Percentiles rank a stretch among this genome's conserved stretches.
Conservation (phyloP, 2,113 vertebrate species). For the Corythornis vintsioides region DNA sequence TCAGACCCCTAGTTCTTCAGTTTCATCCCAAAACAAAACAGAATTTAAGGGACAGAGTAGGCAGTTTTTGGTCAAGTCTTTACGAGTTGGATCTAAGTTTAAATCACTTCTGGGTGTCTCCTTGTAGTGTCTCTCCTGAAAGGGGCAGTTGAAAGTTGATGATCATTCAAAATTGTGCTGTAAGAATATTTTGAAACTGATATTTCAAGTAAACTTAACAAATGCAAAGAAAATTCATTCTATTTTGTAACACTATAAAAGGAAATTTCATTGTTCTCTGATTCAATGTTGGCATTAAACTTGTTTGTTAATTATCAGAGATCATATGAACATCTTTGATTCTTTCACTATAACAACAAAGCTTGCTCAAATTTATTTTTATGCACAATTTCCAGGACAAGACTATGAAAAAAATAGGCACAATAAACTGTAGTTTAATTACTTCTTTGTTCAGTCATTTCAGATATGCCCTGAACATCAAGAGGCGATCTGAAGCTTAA, state of each 20-base stretch:
- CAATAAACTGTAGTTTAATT: slow-evolving; percentile 17
- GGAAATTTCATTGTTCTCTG: slow-evolving; percentile 29
- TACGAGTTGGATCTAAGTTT: neutral
- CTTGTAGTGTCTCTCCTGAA: neutral
- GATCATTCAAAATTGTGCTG: neutral
- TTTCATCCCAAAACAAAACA: neutral
- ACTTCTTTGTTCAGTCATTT: slow-evolving; percentile 36
- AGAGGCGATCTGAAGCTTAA: neutral
- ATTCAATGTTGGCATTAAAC: slow-evolving; percentile 43
- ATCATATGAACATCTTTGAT: slow-evolving; percentile 50
- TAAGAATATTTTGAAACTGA: neutral
- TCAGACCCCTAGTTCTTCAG: neutral
- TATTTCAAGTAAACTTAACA: slow-evolving; percentile 19
- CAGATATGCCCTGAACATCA: slow-evolving; percentile 36
- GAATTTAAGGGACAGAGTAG: neutral
- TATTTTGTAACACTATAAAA: neutral
- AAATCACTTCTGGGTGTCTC: neutral
- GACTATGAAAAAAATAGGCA: neutral
- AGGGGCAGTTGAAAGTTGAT: neutral
- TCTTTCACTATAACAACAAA: slow-evolving; percentile 51
- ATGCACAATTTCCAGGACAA: slow-evolving; percentile 53
- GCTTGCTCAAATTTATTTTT: slow-evolving; percentile 60
- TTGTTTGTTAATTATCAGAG: slow-evolving; percentile 55
- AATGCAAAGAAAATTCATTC: slow-evolving; percentile 22
- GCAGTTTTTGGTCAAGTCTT: neutral